These are phyloP conservation scores for Anguilla obscura DNA, from an alignment of 2,797 vertebrate species.

Conservation along the genomic window DNA sequence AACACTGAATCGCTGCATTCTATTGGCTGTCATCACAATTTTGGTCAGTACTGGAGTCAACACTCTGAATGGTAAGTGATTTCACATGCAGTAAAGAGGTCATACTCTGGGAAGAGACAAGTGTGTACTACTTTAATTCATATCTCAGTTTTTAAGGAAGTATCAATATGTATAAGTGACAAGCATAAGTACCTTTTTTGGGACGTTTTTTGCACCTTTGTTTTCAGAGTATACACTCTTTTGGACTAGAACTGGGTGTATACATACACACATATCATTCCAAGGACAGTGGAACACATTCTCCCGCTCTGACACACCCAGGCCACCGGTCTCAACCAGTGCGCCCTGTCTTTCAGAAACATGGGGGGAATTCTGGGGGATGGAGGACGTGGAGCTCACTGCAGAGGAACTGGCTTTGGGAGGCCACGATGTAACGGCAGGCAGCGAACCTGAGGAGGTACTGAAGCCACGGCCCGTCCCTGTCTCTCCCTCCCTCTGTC, in stretches of 20 bases:
- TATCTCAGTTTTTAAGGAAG: neutral
- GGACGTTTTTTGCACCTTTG: neutral
- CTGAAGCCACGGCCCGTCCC: conserved; percentile 28
- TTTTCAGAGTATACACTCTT: neutral
- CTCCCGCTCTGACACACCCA: neutral
- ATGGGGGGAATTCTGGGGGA: conserved; percentile 63
- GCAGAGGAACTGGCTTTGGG: conserved; percentile 52
- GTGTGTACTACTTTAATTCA: neutral
- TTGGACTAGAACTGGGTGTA: neutral
- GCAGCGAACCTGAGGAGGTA: conserved; percentile 64
- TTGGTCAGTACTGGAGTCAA: conserved; percentile 84
- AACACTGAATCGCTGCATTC: conserved; percentile 87
- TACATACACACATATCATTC: neutral
- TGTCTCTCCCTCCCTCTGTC: neutral
- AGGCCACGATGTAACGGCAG: conserved; percentile 48
- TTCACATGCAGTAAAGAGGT: neutral
- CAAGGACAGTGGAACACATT: neutral
- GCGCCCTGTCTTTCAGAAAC: conserved; percentile 60
- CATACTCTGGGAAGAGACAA: neutral
- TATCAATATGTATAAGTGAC: neutral
- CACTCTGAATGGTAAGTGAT: conserved; percentile 81
- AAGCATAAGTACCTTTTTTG: neutral
- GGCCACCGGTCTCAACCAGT: neutral
- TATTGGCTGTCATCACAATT: conserved; percentile 77
- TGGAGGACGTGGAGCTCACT: conserved; percentile 37